These are phyloP conservation scores for Lordiphosa collinella DNA, from an alignment of 1,140 invertebrate genomes.

Conservation along the genomic window DNA sequence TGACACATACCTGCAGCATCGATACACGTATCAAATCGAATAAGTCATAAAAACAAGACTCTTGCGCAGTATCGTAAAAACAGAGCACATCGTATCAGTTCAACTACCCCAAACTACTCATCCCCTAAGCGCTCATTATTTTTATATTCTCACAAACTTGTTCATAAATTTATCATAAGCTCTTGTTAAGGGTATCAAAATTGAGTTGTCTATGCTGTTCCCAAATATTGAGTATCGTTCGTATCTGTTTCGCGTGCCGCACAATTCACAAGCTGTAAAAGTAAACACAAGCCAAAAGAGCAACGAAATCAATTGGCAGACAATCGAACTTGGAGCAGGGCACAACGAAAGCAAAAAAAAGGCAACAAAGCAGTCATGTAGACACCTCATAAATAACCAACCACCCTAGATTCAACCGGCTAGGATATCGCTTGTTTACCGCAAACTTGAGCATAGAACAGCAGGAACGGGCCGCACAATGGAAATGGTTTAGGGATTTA, in stretches of 20 bases:
- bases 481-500: slow-evolving; percentile 22
- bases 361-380: slow-evolving; percentile 5
- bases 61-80: too few species aligned
- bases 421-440: slow-evolving; percentile 26
- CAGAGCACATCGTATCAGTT: too few species aligned
- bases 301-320: slow-evolving; percentile 50
- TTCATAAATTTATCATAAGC: neutral
- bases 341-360: slow-evolving; percentile 2
- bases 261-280: slow-evolving; percentile 30
- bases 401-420: slow-evolving; percentile 9
- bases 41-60: too few species aligned
- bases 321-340: slow-evolving; percentile 36
- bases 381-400: slow-evolving; percentile 38
- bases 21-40: too few species aligned
- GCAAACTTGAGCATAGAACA: slow-evolving; percentile 6
- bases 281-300: slow-evolving; percentile 30
- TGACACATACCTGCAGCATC: too few species aligned
- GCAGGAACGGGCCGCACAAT: neutral
- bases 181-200: slow-evolving; percentile 1
- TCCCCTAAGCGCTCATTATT: too few species aligned
- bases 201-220: slow-evolving; percentile 3
- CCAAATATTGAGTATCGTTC: slow-evolving; percentile 29
- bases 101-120: too few species aligned
- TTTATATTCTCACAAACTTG: neutral
- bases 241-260: slow-evolving; percentile 37